phyloP scores from a whole-genome alignment of 2,113 vertebrate genomes.

The Phalacrocorax brasilianus region DNA sequence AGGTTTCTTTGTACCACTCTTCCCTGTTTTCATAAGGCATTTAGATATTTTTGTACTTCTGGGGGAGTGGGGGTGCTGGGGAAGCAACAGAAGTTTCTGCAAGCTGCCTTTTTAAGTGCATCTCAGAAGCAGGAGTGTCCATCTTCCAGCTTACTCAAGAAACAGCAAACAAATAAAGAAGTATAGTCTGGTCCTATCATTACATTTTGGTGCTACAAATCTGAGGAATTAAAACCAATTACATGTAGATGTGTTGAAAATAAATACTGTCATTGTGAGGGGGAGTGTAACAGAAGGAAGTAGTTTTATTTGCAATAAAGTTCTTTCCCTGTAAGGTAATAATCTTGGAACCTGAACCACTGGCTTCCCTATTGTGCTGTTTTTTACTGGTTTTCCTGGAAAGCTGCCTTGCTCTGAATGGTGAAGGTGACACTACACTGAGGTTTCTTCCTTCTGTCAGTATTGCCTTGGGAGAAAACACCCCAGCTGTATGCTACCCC shows the following conservation, averaged over 20 bases:
- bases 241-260: not conserved
- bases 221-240: not conserved
- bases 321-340: not conserved
- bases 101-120: constrained; percentile 11
- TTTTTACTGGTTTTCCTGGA: not conserved
- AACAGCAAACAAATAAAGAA: not conserved
- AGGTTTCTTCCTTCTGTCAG: not conserved
- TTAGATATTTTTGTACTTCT: not conserved
- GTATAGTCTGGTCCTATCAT: not conserved
- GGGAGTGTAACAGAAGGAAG: not conserved
- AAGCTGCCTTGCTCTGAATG: not conserved
- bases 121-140: constrained; percentile 29
- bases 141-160: not conserved
- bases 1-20: not conserved
- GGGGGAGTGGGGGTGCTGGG: not conserved
- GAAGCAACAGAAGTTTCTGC: not conserved
- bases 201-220: not conserved
- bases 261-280: not conserved
- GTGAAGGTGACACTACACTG: not conserved
- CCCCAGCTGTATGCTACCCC: not conserved
- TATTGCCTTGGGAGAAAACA: not conserved
- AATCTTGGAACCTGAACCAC: not conserved
- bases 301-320: not conserved
- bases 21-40: constrained; percentile 16
- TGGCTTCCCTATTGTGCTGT: not conserved